phyloP scores from a whole-genome alignment of 2,113 vertebrate species.

The Cichladusa arquata region DNA sequence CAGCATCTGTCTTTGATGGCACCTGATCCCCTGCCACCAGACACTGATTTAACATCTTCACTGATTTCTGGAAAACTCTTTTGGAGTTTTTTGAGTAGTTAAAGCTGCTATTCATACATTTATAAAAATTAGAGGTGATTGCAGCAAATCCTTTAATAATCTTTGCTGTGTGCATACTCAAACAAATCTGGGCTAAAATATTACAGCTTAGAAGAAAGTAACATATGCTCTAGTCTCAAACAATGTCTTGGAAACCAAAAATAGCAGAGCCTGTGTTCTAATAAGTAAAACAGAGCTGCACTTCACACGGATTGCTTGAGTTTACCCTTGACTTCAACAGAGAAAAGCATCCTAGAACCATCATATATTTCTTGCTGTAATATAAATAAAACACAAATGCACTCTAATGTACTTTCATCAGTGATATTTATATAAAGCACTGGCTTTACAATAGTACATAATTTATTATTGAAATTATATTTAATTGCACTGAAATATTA shows the following conservation, averaged over 20 bases:
- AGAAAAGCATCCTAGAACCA: not conserved
- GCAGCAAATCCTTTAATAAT: not conserved
- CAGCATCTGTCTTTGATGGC: not conserved
- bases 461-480: conserved; percentile 44
- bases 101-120: not conserved
- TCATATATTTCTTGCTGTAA: not conserved
- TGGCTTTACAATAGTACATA: conserved; percentile 51
- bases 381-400: conserved; percentile 46
- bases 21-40: not conserved
- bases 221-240: not conserved
- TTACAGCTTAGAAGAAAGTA: not conserved
- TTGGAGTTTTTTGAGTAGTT: not conserved
- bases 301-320: not conserved
- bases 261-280: not conserved
- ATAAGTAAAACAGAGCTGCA: not conserved
- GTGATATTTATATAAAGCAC: conserved; percentile 41
- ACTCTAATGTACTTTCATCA: conserved; percentile 42
- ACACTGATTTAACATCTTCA: not conserved
- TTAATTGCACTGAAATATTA: conserved; percentile 64
- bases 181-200: not conserved
- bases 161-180: not conserved
- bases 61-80: not conserved
- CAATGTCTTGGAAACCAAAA: not conserved
- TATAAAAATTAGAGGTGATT: not conserved
- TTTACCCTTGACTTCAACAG: conserved; percentile 10